A percentile compares a stretch with the other conserved stretches of the same genome.
phyloP scores from a whole-genome alignment of 2,888 invertebrate species.

The Lasiommata megera region DNA sequence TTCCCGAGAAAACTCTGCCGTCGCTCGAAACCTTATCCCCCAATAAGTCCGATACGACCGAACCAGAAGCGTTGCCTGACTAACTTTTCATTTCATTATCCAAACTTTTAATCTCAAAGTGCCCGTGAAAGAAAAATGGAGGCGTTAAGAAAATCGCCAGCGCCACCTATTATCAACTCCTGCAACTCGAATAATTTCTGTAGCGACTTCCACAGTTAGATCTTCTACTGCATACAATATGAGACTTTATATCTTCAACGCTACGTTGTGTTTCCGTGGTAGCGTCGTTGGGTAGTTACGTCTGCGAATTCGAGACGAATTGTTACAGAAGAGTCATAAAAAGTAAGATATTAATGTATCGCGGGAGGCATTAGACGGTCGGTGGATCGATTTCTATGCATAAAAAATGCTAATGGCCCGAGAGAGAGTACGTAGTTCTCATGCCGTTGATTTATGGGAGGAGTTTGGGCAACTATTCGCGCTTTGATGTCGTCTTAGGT shows the following conservation, averaged over 20 bases:
- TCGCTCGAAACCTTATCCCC: constrained; percentile 24
- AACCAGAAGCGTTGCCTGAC: constrained; percentile 41
- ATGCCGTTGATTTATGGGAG: constrained; percentile 72
- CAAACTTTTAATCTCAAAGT: constrained; percentile 81
- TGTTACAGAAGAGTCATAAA: constrained; percentile 80
- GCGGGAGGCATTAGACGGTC: constrained; percentile 79
- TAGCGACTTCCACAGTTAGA: constrained; percentile 30
- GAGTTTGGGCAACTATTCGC: constrained; percentile 60
- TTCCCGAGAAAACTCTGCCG: constrained; percentile 5
- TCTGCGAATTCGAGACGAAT: constrained; percentile 52
- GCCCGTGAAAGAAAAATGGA: constrained; percentile 80
- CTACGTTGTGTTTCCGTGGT: constrained; percentile 15
- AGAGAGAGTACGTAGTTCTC: constrained; percentile 62
- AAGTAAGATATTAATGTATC: constrained; percentile 82
- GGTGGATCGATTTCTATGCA: constrained; percentile 79
- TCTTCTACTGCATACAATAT: not conserved
- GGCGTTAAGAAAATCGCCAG: constrained; percentile 76
- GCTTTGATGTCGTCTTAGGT: constrained; percentile 50
- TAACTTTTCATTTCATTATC: constrained; percentile 75
- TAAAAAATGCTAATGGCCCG: constrained; percentile 80
- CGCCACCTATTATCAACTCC: constrained; percentile 78
- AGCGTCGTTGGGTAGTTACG: constrained; percentile 41
- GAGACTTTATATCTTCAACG: not conserved
- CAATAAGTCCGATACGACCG: constrained; percentile 54
- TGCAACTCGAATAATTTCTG: constrained; percentile 52